Evolutionary conservation across 2,113 vertebrate genomes (phyloP).

Genomic region (Lycaon pictus): DNA sequence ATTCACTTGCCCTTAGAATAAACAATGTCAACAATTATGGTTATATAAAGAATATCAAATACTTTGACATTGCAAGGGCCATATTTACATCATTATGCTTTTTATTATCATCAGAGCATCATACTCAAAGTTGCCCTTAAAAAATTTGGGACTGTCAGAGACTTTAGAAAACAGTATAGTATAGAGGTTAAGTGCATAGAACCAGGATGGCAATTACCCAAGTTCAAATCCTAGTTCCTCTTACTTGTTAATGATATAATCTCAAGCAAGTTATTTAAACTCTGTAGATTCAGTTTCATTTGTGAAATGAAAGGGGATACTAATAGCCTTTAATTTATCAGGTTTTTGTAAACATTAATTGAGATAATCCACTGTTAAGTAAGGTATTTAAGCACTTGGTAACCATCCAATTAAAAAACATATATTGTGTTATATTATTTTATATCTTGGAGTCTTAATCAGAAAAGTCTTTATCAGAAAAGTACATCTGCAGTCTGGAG

Average conservation of each 20-base stretch:
- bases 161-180: neutral
- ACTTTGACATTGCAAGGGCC: neutral
- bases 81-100: neutral
- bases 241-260: neutral
- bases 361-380: neutral
- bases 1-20: neutral
- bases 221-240: neutral
- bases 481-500: neutral
- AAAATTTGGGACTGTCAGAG: neutral
- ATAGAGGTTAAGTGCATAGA: neutral
- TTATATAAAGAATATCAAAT: neutral
- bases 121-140: neutral
- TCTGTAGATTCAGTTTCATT: neutral
- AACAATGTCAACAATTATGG: neutral
- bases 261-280: neutral
- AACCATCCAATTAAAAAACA: slow-evolving; percentile 30
- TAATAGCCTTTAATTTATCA: neutral
- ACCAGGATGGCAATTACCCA: neutral
- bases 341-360: neutral
- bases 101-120: neutral
- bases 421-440: neutral
- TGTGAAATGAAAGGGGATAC: neutral
- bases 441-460: slow-evolving; percentile 15
- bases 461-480: slow-evolving; percentile 21
- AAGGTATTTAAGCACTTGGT: neutral